Base-by-base conservation (phyloP, 1,140 invertebrate species). In the Paraescarpia echinospica region DNA sequence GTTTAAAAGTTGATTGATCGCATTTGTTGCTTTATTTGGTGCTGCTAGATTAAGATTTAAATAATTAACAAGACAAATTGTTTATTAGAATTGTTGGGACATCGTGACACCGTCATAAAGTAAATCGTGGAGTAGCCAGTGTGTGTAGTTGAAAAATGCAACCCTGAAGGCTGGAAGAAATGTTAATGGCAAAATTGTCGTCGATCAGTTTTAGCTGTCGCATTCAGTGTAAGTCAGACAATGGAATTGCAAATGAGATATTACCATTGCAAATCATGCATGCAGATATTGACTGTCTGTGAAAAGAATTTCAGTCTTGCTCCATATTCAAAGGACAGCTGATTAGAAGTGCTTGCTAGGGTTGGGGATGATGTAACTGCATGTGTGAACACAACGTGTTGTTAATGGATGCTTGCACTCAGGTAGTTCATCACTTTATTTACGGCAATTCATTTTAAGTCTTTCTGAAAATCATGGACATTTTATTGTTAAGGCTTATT, bases 191-290 rank as follows among this genome's bases (percentile, higher is more conserved):
- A 77, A 31, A 77, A 31, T 77, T 27, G 59, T 77, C 59, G 59
- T 77, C 59, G 59, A 77, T 77, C 59, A 77, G 59, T 77, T 77
- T 77, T 4, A 77, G 59, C 59, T 77, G 59, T 77, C 59, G 22
- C 2, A 77, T 22, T 12, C 18, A 77, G 59, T 77, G 59, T 77
- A 18, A 77, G 27, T 77, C 59, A 27, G 8, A 77, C 59, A 77
- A 77, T 77, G 59, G 59, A 77, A 77, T 77, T 77, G 59, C 59
- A 77, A 77, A 77, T 77, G 59, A 77, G 59, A 77, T 77, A 77
- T 77, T 77, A 77, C 59, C 8, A 27, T 77, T 77, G 59, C 59
- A 77, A 77, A 77, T 77, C 12, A 77, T 77, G 59, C 59, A 77
- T 77, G 59, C 59, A 77, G 59, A 77, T 77, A 77, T 77, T 77